These are phyloP conservation scores for Drosophila asahinai DNA, from an alignment of 1,140 invertebrate genomes.

Conservation along the genomic window DNA sequence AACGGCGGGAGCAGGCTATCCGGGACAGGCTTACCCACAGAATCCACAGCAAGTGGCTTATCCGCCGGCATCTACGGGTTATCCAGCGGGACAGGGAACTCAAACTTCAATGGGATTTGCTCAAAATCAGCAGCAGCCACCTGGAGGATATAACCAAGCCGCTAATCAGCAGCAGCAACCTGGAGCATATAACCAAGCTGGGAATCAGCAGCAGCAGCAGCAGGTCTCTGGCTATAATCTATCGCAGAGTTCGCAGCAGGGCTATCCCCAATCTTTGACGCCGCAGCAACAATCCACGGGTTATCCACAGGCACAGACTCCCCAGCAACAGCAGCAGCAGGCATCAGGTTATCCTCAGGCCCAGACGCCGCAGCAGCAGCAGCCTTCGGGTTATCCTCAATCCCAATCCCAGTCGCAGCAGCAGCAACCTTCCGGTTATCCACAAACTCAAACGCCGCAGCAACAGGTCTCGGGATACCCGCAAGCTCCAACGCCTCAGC, in stretches of 20 bases:
- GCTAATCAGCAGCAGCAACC: not conserved
- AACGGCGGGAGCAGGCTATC: slow-evolving; percentile 10
- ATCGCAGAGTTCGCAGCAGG: slow-evolving; percentile 6
- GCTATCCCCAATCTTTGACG: slow-evolving; percentile 22
- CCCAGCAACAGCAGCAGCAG: slow-evolving; percentile 19
- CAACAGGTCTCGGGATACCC: slow-evolving; percentile 11
- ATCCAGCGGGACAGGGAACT: slow-evolving; percentile 6
- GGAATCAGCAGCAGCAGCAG: not conserved
- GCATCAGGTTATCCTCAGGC: not conserved
- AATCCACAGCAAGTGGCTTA: slow-evolving; percentile 1
- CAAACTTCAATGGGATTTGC: slow-evolving; percentile 31
- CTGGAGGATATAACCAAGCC: slow-evolving; percentile 13
- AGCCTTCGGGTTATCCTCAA: slow-evolving; percentile 9
- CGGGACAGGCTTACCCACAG: slow-evolving; percentile 20
- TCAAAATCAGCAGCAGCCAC: slow-evolving; percentile 17
- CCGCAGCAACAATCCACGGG: slow-evolving; percentile 12
- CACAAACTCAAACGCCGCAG: slow-evolving; percentile 26
- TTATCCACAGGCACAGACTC: slow-evolving; percentile 32
- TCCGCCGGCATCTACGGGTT: slow-evolving; percentile 3
- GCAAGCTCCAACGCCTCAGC: slow-evolving; percentile 32
- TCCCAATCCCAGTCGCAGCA: not conserved
- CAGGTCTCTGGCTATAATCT: slow-evolving; percentile 22
- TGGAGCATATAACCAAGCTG: slow-evolving; percentile 7
- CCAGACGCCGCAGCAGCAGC: slow-evolving; percentile 12
- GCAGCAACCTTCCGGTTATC: slow-evolving; percentile 5